A percentile compares a stretch with the other conserved stretches of the same genome.
Evolutionary conservation across 1,140 invertebrate genomes (phyloP).

Genomic region (Condylostylus longicornis): DNA sequence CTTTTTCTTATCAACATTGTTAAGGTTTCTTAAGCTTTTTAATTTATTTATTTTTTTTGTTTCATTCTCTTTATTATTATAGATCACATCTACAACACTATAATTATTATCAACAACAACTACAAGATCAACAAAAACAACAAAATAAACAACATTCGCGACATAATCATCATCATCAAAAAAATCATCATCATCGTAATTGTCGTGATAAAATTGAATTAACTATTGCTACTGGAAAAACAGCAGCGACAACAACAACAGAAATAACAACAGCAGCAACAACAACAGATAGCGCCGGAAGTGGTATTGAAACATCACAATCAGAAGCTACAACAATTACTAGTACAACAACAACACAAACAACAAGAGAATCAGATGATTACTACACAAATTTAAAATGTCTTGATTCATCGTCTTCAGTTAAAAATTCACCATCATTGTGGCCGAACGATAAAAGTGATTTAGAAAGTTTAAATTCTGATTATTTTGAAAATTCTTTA

Average conservation of each 20-base stretch:
- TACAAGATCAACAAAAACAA: too few species aligned
- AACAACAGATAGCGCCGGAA: not conserved
- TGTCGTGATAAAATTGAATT: too few species aligned
- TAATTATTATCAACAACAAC: too few species aligned
- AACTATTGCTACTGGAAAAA: too few species aligned
- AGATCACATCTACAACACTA: too few species aligned
- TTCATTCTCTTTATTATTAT: too few species aligned
- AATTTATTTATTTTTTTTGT: too few species aligned
- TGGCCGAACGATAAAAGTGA: conserved; percentile 37
- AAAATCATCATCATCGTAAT: not conserved
- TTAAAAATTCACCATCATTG: conserved; percentile 19
- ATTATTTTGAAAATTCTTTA: conserved; percentile 41
- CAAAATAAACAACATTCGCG: conserved; percentile 3
- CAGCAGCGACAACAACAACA: too few species aligned
- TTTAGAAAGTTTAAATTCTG: conserved; percentile 47
- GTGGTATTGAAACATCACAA: not conserved
- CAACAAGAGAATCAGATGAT: conserved; percentile 25
- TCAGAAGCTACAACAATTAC: not conserved
- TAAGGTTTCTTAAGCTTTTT: too few species aligned
- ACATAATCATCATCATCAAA: conserved; percentile 4
- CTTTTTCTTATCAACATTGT: too few species aligned
- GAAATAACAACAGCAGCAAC: not conserved
- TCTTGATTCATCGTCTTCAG: conserved; percentile 21
- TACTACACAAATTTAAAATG: conserved; percentile 31
- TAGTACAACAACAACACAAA: conserved; percentile 4